Base-by-base conservation (phyloP, 92 coral and sea anemone species). In the Chrysogorgia sp. region DNA sequence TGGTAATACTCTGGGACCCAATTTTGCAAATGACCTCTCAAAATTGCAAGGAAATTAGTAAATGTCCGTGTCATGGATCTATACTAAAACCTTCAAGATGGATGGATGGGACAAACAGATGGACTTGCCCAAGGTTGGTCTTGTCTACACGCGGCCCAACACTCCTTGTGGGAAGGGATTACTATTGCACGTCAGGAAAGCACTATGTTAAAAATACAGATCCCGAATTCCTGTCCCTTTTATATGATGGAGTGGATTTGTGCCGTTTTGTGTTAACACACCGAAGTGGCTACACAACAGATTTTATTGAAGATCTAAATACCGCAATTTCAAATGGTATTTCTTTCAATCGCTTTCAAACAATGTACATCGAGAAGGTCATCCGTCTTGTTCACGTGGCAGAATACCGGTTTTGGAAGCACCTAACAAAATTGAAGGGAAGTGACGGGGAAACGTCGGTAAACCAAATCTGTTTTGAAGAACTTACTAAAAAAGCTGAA, bases 31-130 rank as follows among this genome's bases (percentile, higher is more conserved):
- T 37, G 43, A 37, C 5, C 12, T 5, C 5, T 37, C 43, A 12
- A 12, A 12, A 37, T 37, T 37, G 43, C 6, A 37, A 37, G 43
- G 43, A 37, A 37, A 37, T 37, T 37, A 37, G 43, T 37, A 37
- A 37, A 37, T 37, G 43, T 37, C 43, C 43, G 43, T 37, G 43
- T 37, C 83, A 79, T 40, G 40, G 50, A 10, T 75, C 34, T 43
- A 19, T 49, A 43, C 21, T 79, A 24, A 63, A 25, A 17, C 83
- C 77, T 53, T 45, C 20, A 3, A 63, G 76, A 35, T 81, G 85
- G 85, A 81, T 53, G 69, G 68, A 69, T 69, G 85, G 85, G 55
- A 67, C 85, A 40, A 26, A 49, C 64, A 81, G 71, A 40, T 81
- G 68, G n/a, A 30, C 58, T 25, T 67, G 41, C 30, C 80, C 80